Evolutionary conservation across 2,888 invertebrate genomes (phyloP), one percentile per base, ranked within the genome.

Genomic region (Dasypogon diadema): DNA sequence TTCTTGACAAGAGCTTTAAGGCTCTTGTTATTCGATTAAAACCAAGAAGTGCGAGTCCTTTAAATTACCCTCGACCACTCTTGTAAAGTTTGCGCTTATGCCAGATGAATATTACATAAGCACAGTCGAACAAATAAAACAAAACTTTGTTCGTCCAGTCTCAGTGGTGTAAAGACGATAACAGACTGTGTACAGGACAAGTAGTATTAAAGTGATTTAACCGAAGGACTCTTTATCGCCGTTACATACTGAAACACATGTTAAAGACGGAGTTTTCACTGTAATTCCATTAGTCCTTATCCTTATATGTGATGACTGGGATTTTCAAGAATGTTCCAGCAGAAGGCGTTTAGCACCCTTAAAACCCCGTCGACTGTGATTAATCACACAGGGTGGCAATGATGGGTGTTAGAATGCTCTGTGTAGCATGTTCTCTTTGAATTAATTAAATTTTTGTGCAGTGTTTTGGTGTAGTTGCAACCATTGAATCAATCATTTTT

Each of bases 201-300:
- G 70, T 54, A 70, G 70, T 70, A 70, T 70, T 70, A 70, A 70
- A 70, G 70, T 70, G 70, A 70, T 54, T 70, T 70, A 54, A 34
- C 46, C 54, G 30, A 54, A 54, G 54, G 70, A 70, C 54, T 70
- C 70, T 46, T 70, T 70, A 70, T 70, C 70, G 70, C 54, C 18
- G 18, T 18, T 34, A 22, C 30, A 18, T 54, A 2, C 6, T 70
- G 54, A 48, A 70, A 70, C 70, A 70, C 54, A 34, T 70, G 70
- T 70, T 70, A 54, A 70, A 70, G 70, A 70, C 12, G 51, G 51
- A 51, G 30, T 26, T 54, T 54, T 70, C 70, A 18, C 54, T 70
- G 70, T 70, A 70, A 70, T 70, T 70, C 70, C 70, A 70, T 70
- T 70, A 70, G 70, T 70, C 70, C 63, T 68, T 68, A 68, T 68